Evolutionary conservation across 1,140 invertebrate genomes (phyloP), one percentile per base, ranked within the genome.

Genomic region (Drosophila biarmipes): DNA sequence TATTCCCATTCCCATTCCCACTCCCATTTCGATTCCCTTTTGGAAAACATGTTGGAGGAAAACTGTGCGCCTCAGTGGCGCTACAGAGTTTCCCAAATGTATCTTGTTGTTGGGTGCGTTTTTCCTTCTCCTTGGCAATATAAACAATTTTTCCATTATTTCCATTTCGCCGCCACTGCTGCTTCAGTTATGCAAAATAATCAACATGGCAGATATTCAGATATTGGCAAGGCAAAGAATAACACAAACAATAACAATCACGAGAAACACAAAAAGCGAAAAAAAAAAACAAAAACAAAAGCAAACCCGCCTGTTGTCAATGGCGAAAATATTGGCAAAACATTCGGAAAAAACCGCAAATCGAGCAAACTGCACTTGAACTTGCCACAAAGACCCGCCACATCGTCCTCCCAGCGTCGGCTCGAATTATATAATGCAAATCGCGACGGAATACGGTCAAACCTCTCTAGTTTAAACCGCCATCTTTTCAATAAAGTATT

Each of bases 271-370:
- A 21, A 43, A 19, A 43, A 42, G 7, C 38, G 17, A 17, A n/a
- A 42, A 42, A 42, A 42, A 10, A 42, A 21, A 53, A 21, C 12
- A 29, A 62, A 42, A 45, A 52, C 51, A 61, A 61, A 38, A 40
- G 24, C 58, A 61, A 73, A 46, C 40, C 51, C 45, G 61, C 54
- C 40, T 78, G 85, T 87, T 78, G 74, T 73, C 69, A 86, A 82
- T 86, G 74, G 78, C 79, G 55, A 87, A 87, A 89, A 57, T 87
- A 87, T 87, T 87, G 84, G 84, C 84, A 89, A 87, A 89, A 87
- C 82, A 89, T 89, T 87, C 63, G 45, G 64, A 42, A 61, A 56
- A 58, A 82, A 84, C 77, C 72, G 29, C 72, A 85, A 80, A 48
- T 53, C 40, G 38, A 66, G 51, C 62, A 57, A 63, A 73, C 62